Evolutionary conservation across 2,797 vertebrate species (phyloP), one percentile per base, ranked within the genome.

Genomic region (Toxotes lorentzi): DNA sequence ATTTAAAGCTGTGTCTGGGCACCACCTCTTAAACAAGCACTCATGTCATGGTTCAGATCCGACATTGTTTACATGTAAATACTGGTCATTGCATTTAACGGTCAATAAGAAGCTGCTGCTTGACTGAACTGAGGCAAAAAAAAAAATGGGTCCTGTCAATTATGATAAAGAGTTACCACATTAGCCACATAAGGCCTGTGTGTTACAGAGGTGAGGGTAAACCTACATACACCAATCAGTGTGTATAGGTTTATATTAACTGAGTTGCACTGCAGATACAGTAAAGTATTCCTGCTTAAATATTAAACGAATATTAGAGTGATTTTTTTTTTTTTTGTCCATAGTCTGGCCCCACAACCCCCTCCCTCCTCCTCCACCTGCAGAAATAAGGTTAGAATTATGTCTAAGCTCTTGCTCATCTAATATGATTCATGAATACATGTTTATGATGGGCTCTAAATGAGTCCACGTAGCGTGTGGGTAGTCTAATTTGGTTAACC

Each of bases 11-110:
- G 69, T 51, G 64, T 79, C 73, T 59, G 82, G 82, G 71, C 78
- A 78, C 76, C 92, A 85, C 86, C 83, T 87, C 73, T 82, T 89
- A 79, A 92, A 89, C 86, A 92, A 92, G 93, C 87, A 88, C 80
- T 50, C 24, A 27, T 59, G 86, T 82, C 89, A 90, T 27, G 76
- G 86, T 85, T 90, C 82, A 90, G 58, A 82, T 66, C 69, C 85
- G 78, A 35, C 70, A 53, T 47, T 61, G 81, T 92, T 92, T 88
- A 50, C 89, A 92, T 90, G 70, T 82, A 83, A 94, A 92, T 84
- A 68, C 74, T 54, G 54, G 61, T 53, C 50, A 41, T 70, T 3
- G 54, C 72, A 71, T 54, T 83, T 45, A 79, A 58, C 73, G 83
- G 83, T 83, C 88, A 90, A 80, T 70, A 74, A 82, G 81, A 24